Percentiles rank a stretch among this genome's conserved stretches.
Conservation (phyloP, 2,888 invertebrate species). For the Masnerella sp. region DNA sequence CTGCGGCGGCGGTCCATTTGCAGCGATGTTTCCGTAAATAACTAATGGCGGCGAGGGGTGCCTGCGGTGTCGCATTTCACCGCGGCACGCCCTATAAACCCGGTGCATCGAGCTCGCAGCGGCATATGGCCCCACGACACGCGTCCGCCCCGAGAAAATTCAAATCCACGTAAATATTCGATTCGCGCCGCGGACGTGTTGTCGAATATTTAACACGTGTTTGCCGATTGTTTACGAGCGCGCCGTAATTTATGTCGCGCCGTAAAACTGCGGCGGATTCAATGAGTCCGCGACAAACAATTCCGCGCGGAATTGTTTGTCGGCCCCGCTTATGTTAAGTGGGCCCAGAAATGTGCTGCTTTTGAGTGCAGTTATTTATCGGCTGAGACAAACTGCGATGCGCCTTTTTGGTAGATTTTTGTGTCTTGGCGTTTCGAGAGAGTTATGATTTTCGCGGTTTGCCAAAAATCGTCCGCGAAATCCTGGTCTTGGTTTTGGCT, state of each 20-base stretch:
- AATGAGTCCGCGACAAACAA: conserved; percentile 18
- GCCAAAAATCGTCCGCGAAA: too few relatives aligned
- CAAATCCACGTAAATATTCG: conserved; percentile 40
- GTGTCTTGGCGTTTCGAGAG: conserved; percentile 8
- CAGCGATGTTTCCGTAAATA: conserved; percentile 76
- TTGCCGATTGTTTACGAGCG: conserved; percentile 45
- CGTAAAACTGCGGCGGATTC: conserved; percentile 22
- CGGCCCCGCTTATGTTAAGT: conserved; percentile 37
- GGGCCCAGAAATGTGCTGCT: conserved; percentile 33
- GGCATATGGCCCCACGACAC: conserved; percentile 60
- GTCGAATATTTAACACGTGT: conserved; percentile 45
- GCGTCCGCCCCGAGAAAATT: conserved; percentile 50
- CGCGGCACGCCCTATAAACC: conserved; percentile 58
- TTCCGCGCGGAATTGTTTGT: conserved; percentile 43
- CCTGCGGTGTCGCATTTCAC: conserved; percentile 73
- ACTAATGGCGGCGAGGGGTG: conserved; percentile 72
- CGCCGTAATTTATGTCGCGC: conserved; percentile 27
- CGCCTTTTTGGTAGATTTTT: too few relatives aligned
- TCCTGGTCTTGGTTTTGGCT: too few relatives aligned
- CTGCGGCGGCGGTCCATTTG: conserved; percentile 68
- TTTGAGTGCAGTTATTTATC: conserved; percentile 6
- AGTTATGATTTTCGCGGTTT: too few relatives aligned
- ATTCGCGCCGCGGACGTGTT: conserved; percentile 22
- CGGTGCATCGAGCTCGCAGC: conserved; percentile 54
- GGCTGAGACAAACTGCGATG: too few relatives aligned